Base-by-base conservation (phyloP, 2,113 vertebrate genomes). In the Sorex araneus region DNA sequence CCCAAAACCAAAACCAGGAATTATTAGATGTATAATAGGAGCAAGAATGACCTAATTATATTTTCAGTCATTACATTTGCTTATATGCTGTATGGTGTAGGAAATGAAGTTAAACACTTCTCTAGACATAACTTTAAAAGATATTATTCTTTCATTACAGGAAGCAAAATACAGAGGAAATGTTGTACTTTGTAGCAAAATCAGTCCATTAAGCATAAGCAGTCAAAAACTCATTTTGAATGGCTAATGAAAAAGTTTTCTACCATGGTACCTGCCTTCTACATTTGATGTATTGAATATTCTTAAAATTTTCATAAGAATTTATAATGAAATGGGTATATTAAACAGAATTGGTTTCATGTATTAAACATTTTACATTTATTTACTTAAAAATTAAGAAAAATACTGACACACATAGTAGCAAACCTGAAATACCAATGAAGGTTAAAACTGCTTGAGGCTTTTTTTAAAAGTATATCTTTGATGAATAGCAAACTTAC, bases 401-500 rank as follows among this genome's bases (percentile, higher is more conserved):
- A 63, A 45, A 63, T 50, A 50, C 50, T 83, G 28, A 67, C 13
- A 70, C 36, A 70, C 4, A 83, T 8, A 34, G 32, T 70, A 34
- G 77, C 73, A 84, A 85, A 75, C 36, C 74, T 84, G 8, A 1
- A 75, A 2, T 63, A 40, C 21, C 25, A 91, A 80, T 32, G n/a
- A 60, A 64, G 27, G 25, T 0, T 82, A 66, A 91, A 87, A 83
- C 23, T 90, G 40, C 25, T 47, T 74, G 9, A 60, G 9, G 0
- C 7, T 25, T 80, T 71, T 71, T 64, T 27, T 47, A 80, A 40
- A 87, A 69, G 12, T 81, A 32, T 66, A 78, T 60, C n/a, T 94
- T 92, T 93, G 71, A 85, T 19, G 11, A 92, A 71, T 0, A 85
- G 8, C 50, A 25, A 70, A 40, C 77, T 82, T 87, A 80, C 85